Conservation (phyloP, 2,888 invertebrate genomes). For the Ommatoiulus sabulosus region DNA sequence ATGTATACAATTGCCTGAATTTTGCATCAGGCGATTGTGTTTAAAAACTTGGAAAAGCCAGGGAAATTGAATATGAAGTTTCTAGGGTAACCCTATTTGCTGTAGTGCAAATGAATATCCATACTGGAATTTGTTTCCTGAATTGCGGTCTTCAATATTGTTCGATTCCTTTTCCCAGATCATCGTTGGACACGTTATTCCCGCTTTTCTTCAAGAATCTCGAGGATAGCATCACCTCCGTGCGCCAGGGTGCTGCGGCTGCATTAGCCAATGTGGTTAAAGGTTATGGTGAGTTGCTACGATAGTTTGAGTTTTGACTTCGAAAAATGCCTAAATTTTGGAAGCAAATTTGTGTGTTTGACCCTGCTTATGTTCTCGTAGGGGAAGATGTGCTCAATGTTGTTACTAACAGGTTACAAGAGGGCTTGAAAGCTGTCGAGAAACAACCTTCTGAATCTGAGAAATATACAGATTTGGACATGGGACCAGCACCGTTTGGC, state of each 20-base stretch:
- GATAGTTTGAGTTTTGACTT: background rate
- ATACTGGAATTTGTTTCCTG: too few relatives aligned
- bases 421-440: constrained; percentile 68
- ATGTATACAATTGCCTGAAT: too few relatives aligned
- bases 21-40: too few relatives aligned
- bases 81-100: too few relatives aligned
- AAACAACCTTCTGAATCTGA: constrained; percentile 67
- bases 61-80: too few relatives aligned
- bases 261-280: constrained; percentile 69
- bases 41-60: too few relatives aligned
- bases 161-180: constrained; percentile 61
- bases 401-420: constrained; percentile 64
- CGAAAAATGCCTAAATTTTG: background rate
- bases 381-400: constrained; percentile 65
- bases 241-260: constrained; percentile 72
- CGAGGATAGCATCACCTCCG: constrained; percentile 71
- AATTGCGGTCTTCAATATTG: background rate
- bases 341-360: background rate
- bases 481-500: constrained; percentile 68
- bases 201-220: constrained; percentile 69
- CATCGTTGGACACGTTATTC: constrained; percentile 67
- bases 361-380: constrained; percentile 64
- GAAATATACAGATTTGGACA: constrained; percentile 67
- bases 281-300: constrained; percentile 64
- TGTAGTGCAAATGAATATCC: too few relatives aligned